Conservation (phyloP, 2,888 invertebrate species). For the Watsonalla cultraria region DNA sequence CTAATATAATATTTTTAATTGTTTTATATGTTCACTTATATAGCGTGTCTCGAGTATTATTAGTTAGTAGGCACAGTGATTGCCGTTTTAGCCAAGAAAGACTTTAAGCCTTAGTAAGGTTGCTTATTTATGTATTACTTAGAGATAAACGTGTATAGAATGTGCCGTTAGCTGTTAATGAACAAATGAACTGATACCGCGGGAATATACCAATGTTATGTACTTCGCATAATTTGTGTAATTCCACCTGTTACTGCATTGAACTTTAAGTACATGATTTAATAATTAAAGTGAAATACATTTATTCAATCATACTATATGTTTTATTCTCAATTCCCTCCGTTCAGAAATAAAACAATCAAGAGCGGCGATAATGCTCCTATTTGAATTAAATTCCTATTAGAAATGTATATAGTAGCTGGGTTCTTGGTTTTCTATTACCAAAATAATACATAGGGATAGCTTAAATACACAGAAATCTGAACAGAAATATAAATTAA, state of each 20-base stretch:
- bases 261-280: constrained; percentile 48
- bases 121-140: constrained; percentile 62
- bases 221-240: constrained; percentile 48
- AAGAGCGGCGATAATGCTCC: no score
- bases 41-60: constrained; percentile 55
- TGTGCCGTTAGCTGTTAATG: constrained; percentile 58
- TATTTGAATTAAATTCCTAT: no score
- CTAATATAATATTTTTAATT: constrained; percentile 17
- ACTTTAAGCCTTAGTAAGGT: constrained; percentile 64
- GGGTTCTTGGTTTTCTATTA: constrained; percentile 1
- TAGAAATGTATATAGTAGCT: no score
- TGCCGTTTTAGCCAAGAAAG: constrained; percentile 69
- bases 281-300: constrained; percentile 57
- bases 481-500: no score
- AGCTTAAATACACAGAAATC: no score
- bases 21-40: constrained; percentile 30
- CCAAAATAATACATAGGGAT: background rate
- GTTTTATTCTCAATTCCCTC: constrained; percentile 19
- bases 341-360: no score
- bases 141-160: constrained; percentile 40
- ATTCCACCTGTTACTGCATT: constrained; percentile 45
- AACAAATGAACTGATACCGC: constrained; percentile 64
- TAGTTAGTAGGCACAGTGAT: constrained; percentile 49
- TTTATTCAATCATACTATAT: constrained; percentile 39
- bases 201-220: constrained; percentile 44